A percentile compares a stretch with the other conserved stretches of the same genome.
These are phyloP conservation scores for Drosophila peninsularis DNA, from an alignment of 2,888 invertebrate genomes.

Conservation along the genomic window DNA sequence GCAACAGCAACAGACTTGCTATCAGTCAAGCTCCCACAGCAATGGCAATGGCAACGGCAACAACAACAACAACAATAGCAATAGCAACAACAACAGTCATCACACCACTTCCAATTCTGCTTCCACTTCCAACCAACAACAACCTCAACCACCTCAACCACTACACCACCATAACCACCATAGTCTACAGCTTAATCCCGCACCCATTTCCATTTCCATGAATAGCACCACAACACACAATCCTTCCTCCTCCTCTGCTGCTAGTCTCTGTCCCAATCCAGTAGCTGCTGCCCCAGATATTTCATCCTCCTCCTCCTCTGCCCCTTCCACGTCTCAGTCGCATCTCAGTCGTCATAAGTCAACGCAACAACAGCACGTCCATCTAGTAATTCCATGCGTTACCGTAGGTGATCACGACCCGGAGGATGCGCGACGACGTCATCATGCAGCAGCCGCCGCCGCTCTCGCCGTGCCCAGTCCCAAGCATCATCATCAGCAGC, in stretches of 20 bases:
- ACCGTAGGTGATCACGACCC: conserved; percentile 90
- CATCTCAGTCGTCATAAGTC: conserved; percentile 77
- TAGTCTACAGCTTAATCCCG: conserved; percentile 48
- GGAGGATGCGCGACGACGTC: conserved; percentile 87
- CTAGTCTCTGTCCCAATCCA: conserved; percentile 18
- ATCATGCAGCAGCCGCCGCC: conserved; percentile 68
- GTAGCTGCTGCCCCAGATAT: conserved; percentile 20
- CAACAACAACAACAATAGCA: conserved; percentile 46
- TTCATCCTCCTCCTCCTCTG: conserved; percentile 24
- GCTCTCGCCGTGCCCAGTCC: conserved; percentile 64
- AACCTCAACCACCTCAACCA: conserved; percentile 59
- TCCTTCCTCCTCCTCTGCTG: conserved; percentile 24
- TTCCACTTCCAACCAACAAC: conserved; percentile 82
- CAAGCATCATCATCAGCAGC: conserved; percentile 70
- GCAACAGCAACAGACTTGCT: conserved; percentile 47
- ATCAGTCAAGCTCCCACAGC: conserved; percentile 32
- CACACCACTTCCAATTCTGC: conserved; percentile 81
- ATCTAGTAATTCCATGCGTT: conserved; percentile 92
- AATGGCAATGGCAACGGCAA: conserved; percentile 25
- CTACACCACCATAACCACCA: conserved; percentile 58
- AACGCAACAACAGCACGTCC: conserved; percentile 86
- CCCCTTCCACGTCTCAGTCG: conserved; percentile 52
- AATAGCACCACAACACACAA: conserved; percentile 55
- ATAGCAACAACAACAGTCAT: conserved; percentile 58
- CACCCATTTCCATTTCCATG: conserved; percentile 42